Base-by-base conservation (phyloP, 2,888 invertebrate genomes). In the Nomada hirtipes region DNA sequence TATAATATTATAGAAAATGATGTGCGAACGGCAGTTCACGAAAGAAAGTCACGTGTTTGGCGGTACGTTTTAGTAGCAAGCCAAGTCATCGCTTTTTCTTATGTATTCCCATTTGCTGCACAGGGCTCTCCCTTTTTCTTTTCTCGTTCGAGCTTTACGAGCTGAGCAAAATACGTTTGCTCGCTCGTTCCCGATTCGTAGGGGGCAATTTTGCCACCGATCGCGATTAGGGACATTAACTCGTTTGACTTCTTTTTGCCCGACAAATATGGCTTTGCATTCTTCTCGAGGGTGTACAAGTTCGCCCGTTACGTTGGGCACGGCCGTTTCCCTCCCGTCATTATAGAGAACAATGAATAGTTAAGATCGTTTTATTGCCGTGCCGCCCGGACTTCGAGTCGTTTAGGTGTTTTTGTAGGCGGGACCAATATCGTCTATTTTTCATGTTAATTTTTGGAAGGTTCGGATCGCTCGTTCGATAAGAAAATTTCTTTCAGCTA, bases 141-240 rank as follows among this genome's bases (percentile, higher is more conserved):
- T 36, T 36, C 36, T 4, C 71, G 64, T n/a, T 20, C 0, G 44
- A 11, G 13, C 20, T 86, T 88, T 83, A 88, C 67, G 83, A 88
- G 84, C 75, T 50, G 74, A 75, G 71, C 75, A 61, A 78, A 82
- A 79, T 72, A 73, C 78, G 82, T 75, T 74, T 71, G 73, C 74
- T 78, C 71, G 65, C 73, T 79, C 82, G 82, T 78, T 83, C 83
- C 74, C 81, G 79, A 71, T 79, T 74, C 79, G 73, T 87, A 81
- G 77, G 85, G 84, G 86, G 87, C 86, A 89, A 90, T 89, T 89
- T 85, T 75, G 65, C 78, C 86, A 81, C 79, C 88, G 83, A 74
- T 71, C 74, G 70, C 76, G 89, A 90, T 90, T 89, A 87, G 86
- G 85, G 83, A 84, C 79, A 87, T 90, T 90, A 85, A 84, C 83